These are phyloP conservation scores for Nansenia antarctica DNA, from an alignment of 2,113 vertebrate species.

Conservation along the genomic window DNA sequence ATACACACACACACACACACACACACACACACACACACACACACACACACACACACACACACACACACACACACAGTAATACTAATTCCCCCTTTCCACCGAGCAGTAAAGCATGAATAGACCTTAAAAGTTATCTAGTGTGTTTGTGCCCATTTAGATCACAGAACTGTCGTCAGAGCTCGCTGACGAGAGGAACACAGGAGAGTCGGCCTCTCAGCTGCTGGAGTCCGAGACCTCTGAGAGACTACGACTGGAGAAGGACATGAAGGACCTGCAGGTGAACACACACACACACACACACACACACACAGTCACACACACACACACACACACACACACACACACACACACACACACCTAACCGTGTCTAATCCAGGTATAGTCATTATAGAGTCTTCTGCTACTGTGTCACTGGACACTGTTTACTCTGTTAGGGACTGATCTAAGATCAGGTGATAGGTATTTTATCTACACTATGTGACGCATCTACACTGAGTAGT, in stretches of 20 bases:
- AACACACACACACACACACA: background rate
- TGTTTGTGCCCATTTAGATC: conserved; percentile 72
- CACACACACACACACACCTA: background rate
- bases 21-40: background rate
- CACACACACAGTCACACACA: conserved; percentile 10
- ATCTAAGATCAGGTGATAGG: background rate
- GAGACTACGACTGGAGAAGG: conserved; percentile 89
- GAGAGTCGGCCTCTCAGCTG: conserved; percentile 95
- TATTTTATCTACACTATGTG: background rate
- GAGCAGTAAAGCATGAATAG: background rate
- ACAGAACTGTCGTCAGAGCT: conserved; percentile 94
- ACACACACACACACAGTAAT: conserved; percentile 7
- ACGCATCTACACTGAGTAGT: no score
- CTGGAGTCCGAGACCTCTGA: conserved; percentile 90
- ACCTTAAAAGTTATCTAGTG: background rate
- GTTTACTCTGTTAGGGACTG: background rate
- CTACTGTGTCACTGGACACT: background rate
- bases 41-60: conserved; percentile 10
- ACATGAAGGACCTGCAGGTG: conserved; percentile 97
- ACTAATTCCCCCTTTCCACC: no score
- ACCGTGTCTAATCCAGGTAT: no score
- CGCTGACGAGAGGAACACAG: conserved; percentile 92
- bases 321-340: conserved; percentile 8
- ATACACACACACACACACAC: background rate
- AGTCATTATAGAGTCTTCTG: no score